Conservation (phyloP, 2,888 invertebrate species). For the Rhopalosiphum nymphaeae region DNA sequence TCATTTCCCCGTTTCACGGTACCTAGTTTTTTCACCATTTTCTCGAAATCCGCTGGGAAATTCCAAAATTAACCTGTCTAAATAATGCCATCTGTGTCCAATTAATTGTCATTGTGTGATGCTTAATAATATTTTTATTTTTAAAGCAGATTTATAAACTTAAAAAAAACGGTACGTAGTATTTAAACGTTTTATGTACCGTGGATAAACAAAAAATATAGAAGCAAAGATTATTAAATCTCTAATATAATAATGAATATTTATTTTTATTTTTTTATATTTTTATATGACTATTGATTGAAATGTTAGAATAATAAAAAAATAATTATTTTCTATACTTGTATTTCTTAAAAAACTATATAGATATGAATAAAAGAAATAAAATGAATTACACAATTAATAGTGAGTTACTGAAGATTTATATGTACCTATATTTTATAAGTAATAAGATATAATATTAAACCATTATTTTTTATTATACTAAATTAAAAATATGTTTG, state of each 20-base stretch:
- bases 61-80: not conserved
- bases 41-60: conserved; percentile 1
- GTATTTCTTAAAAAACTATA: not conserved
- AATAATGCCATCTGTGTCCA: not conserved
- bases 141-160: not conserved
- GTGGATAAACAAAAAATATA: not conserved
- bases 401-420: not conserved
- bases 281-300: not conserved
- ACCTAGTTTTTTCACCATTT: conserved; percentile 3
- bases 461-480: not conserved
- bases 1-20: conserved; percentile 7
- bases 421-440: not conserved
- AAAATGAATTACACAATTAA: not conserved
- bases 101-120: conserved; percentile 24
- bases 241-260: not conserved
- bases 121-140: not conserved
- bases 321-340: not conserved
- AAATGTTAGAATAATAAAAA: not conserved
- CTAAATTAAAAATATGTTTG: not conserved
- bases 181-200: not conserved
- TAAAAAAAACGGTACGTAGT: not conserved
- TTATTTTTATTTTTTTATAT: not conserved
- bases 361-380: too few relatives aligned
- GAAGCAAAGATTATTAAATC: not conserved
- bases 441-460: too few relatives aligned